Evolutionary conservation across 2,888 invertebrate species (phyloP).

Genomic region (Leptogaster cylindrica): DNA sequence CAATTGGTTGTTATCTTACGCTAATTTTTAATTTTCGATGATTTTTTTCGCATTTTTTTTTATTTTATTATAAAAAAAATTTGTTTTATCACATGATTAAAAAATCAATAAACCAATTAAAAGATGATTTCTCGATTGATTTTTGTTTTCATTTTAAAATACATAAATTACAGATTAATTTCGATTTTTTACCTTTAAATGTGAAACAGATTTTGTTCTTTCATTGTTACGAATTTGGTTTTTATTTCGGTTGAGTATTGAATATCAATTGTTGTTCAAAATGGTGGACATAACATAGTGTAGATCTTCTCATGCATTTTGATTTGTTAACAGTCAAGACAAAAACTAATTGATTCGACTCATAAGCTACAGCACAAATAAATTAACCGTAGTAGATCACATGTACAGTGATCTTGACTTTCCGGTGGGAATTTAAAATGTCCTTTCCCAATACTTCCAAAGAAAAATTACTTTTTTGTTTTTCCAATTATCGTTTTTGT

Average conservation of each 20-base stretch:
- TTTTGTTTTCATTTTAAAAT: neutral
- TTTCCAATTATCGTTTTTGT: too few relatives aligned
- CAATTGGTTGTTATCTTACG: slow-evolving; percentile 11
- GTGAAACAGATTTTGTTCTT: neutral
- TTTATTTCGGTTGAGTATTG: slow-evolving; percentile 1
- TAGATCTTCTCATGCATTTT: too few relatives aligned
- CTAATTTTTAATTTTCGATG: slow-evolving; percentile 25
- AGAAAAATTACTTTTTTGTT: too few relatives aligned
- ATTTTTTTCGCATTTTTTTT: slow-evolving; percentile 8
- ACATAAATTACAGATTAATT: neutral
- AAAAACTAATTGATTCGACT: too few relatives aligned
- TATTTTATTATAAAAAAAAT: slow-evolving; percentile 40
- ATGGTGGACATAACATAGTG: too few relatives aligned
- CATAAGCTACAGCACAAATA: too few relatives aligned
- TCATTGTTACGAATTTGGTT: neutral
- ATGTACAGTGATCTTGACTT: too few relatives aligned
- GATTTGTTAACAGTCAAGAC: too few relatives aligned
- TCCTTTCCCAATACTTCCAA: too few relatives aligned
- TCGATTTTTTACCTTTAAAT: neutral
- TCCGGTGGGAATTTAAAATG: too few relatives aligned
- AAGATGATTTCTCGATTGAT: neutral
- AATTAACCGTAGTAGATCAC: too few relatives aligned
- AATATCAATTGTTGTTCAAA: neutral
- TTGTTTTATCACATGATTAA: slow-evolving; percentile 42
- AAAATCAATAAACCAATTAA: slow-evolving; percentile 33